Evolutionary conservation across 2,113 vertebrate species (phyloP), one percentile per base, ranked within the genome.

Genomic region (Saguinus imperator): DNA sequence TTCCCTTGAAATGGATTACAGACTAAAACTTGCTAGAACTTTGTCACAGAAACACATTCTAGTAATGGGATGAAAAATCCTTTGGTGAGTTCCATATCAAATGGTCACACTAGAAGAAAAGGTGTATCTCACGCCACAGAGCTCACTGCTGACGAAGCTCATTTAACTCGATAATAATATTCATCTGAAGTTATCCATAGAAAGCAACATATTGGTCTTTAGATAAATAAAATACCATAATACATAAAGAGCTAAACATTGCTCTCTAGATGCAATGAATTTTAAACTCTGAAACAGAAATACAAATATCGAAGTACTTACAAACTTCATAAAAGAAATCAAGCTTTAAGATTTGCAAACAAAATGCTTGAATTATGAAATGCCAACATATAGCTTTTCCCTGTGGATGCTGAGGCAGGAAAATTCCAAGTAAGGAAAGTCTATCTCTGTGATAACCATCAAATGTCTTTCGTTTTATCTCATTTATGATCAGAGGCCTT

Each of bases 31-130:
- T 73, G 18, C 32, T 73, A 29, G 43, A 37, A 40, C 23, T 16
- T 43, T 18, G 11, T 80, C 7, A 17, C 14, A n/a, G 16, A 20
- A 68, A 61, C 21, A n/a, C 16, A 82, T 21, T 48, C 16, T 43
- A 6, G 1, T 1, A n/a, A 8, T 0, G 29, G 40, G 8, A 13
- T n/a, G 16, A 5, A 48, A 75, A 32, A 16, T 20, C 16, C 9
- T 66, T 14, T 9, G 11, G 8, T 32, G 72, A 29, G 3, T 35
- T 25, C 66, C 1, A 0, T 57, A 21, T 35, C 43, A 27, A 20
- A n/a, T 0, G 50, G 57, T 45, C 27, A 18, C 17, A 29, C 1
- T 21, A 3, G 4, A 66, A 57, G 43, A 5, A n/a, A 66, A 68
- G 48, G 3, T 0, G 0, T 2, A 4, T 32, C 2, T 73, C 58